These are phyloP conservation scores for Leptinotarsa rubiginosa DNA, from an alignment of 2,888 invertebrate genomes.

Conservation along the genomic window DNA sequence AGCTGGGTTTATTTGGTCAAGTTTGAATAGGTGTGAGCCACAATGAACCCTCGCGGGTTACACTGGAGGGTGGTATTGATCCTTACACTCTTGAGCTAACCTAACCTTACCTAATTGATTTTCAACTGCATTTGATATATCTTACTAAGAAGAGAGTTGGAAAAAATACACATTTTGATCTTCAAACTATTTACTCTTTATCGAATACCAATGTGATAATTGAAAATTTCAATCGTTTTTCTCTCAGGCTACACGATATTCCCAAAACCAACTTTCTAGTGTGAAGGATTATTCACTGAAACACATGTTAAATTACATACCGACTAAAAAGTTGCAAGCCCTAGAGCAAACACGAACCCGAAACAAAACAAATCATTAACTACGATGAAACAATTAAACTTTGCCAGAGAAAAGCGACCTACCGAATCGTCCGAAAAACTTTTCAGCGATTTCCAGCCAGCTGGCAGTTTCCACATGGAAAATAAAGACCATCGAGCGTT, in stretches of 20 bases:
- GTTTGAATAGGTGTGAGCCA: too few relatives aligned
- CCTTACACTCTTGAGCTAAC: too few relatives aligned
- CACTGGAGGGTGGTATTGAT: too few relatives aligned
- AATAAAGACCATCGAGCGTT: constrained; percentile 47
- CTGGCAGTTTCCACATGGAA: constrained; percentile 54
- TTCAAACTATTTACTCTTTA: too few relatives aligned
- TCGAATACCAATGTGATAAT: too few relatives aligned
- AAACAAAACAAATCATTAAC: constrained; percentile 55
- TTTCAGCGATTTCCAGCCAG: constrained; percentile 55
- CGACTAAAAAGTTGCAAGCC: constrained; percentile 43
- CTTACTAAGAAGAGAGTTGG: too few relatives aligned
- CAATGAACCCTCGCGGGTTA: too few relatives aligned
- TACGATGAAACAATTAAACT: constrained; percentile 57
- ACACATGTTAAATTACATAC: constrained; percentile 38
- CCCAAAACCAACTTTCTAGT: not conserved
- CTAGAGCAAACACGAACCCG: constrained; percentile 47
- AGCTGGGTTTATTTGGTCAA: too few relatives aligned
- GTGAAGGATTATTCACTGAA: constrained; percentile 31
- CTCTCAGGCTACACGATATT: too few relatives aligned
- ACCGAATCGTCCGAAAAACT: constrained; percentile 48
- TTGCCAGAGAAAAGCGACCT: constrained; percentile 46
- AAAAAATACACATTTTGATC: too few relatives aligned
- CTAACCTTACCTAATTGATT: too few relatives aligned
- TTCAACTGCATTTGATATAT: too few relatives aligned
- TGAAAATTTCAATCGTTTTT: not conserved